Base-by-base conservation (phyloP, 2,888 invertebrate genomes). In the Cyclophora albipunctata region DNA sequence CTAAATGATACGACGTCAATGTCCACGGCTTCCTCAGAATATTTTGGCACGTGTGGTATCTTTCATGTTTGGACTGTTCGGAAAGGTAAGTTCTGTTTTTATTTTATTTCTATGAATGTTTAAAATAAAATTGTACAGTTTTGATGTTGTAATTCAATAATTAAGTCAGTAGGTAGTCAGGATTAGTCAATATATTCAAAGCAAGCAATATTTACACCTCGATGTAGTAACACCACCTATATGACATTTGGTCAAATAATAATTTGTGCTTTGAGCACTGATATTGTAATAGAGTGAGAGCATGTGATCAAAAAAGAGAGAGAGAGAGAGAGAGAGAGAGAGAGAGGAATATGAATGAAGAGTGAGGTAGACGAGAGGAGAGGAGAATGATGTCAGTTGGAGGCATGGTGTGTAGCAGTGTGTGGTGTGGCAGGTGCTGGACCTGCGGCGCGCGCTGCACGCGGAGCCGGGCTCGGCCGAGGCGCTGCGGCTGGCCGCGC, bases 401-500 rank as follows among this genome's bases (percentile, higher is more conserved):
- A 35, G 45, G 51, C 50, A 55, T 53, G 58, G 60, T 52, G 64
- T 69, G 63, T 68, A 64, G 61, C 59, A 56, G 57, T 60, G 60
- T 66, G 53, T 79, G 73, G 67, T 76, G 71, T 69, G 87, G 79
- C 90, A 94, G 94, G 94, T 94, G 89, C 91, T 93, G 91, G 94
- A 94, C 90, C 91, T 94, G 81, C 92, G 93, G 88, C 91, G 93
- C 83, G 93, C 93, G 77, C 92, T 94, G 84, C 94, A 94, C 88
- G 94, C 94, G 65, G 92, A 92, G 84, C 92, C 91, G 48, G 89
- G 89, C 58, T 87, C 89, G 62, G 87, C 88, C 70, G 88, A 88
- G 79, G 88, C 82, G 81, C 86, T 81, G 83, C 90, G 80, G 79
- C 87, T 82, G 90, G 90, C 82, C 64, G 76, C 80, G 68, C 81